A percentile compares a stretch with the other conserved stretches of the same genome.
Conservation (phyloP, 2,113 vertebrate genomes). For the Spheniscus mendiculus region DNA sequence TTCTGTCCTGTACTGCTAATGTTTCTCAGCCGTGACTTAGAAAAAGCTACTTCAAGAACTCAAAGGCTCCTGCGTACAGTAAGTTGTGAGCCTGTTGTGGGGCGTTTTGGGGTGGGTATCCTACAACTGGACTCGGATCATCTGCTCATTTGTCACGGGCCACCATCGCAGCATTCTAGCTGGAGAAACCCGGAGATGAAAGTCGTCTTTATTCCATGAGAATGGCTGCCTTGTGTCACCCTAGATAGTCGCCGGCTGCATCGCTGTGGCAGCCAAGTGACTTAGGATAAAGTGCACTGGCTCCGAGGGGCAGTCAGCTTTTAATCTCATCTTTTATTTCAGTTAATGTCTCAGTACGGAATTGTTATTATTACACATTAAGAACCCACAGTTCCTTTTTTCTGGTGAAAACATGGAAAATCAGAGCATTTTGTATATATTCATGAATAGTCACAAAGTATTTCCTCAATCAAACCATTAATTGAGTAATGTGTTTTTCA, state of each 20-base stretch:
- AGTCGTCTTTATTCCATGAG: slow-evolving; percentile 11
- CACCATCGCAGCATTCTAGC: neutral
- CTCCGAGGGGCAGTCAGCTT: neutral
- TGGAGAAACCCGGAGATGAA: slow-evolving; percentile 2
- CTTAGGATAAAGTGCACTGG: neutral
- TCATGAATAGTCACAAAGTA: neutral
- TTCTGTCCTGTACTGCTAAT: neutral
- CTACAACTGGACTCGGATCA: neutral
- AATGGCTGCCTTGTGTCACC: slow-evolving; percentile 38
- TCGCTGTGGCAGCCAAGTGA: neutral
- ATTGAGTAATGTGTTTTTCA: slow-evolving; percentile 1
- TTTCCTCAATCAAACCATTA: slow-evolving; percentile 3
- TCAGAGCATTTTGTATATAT: neutral
- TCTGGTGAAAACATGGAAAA: neutral
- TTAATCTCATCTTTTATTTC: neutral
- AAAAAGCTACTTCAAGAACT: neutral
- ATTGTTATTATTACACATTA: neutral
- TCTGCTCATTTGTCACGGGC: neutral
- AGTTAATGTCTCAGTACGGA: neutral
- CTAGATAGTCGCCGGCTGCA: neutral
- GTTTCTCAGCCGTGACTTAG: neutral
- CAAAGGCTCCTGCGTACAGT: neutral
- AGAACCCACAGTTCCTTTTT: neutral
- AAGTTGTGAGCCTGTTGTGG: neutral
- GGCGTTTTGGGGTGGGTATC: neutral